Evolutionary conservation across 2,888 invertebrate species (phyloP).

Genomic region (Caenorhabditis uteleia): DNA sequence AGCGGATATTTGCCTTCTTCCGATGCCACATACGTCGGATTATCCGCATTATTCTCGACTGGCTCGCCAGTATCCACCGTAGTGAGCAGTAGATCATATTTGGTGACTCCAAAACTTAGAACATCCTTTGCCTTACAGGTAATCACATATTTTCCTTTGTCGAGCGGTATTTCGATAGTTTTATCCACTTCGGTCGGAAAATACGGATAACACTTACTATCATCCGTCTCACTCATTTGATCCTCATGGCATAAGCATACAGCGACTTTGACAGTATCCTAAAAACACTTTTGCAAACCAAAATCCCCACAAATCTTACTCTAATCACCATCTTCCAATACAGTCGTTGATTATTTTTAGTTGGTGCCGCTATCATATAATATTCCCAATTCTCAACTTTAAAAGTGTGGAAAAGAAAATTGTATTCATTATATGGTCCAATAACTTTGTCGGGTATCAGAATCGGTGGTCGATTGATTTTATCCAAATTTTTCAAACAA

Average conservation of each 20-base stretch:
- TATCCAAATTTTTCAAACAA: too few species aligned
- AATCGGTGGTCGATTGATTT: too few species aligned
- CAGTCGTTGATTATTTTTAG: too few species aligned
- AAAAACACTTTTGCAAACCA: too few species aligned
- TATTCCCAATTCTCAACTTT: too few species aligned
- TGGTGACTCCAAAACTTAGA: conserved; percentile 8
- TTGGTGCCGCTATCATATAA: too few species aligned
- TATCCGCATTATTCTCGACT: neutral
- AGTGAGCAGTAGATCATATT: conserved; percentile 7
- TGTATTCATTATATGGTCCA: too few species aligned
- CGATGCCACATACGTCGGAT: neutral
- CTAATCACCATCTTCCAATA: too few species aligned
- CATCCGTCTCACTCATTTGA: conserved; percentile 21
- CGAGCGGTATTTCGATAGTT: conserved; percentile 18
- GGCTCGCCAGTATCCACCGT: neutral
- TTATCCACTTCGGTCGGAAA: conserved; percentile 31
- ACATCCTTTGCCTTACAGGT: conserved; percentile 16
- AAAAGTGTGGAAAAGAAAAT: too few species aligned
- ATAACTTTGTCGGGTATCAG: too few species aligned
- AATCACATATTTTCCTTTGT: conserved; percentile 24
- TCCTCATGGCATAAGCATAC: conserved; percentile 27
- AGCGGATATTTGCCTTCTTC: neutral
- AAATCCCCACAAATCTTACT: too few species aligned
- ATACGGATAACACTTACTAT: conserved; percentile 35
- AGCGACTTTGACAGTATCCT: too few species aligned